Evolutionary conservation across 2,888 invertebrate genomes (phyloP), one percentile per base, ranked within the genome.

Genomic region (Nebria salina): DNA sequence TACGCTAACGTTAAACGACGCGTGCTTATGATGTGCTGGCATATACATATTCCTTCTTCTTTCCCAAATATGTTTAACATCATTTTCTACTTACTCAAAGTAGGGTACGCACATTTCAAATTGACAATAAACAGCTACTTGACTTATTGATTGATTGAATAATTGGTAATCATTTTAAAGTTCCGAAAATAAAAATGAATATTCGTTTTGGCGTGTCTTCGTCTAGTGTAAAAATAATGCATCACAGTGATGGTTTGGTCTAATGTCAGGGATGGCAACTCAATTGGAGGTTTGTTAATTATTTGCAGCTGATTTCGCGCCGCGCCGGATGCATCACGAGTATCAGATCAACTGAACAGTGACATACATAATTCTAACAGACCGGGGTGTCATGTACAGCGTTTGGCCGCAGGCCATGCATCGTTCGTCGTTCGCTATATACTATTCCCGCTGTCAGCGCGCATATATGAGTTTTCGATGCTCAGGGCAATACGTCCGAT

Each of bases 301-400:
- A 65, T 41, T 65, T 15, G 70, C 76, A 77, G 54, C 77, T 72
- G 77, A 77, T 77, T 72, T 64, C 64, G 77, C 34, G 66, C 72
- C 34, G 73, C 78, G 78, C 9, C 66, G 65, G 43, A 75, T 70
- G 79, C 42, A 54, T 54, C 54, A 41, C 68, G 79, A 79, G 68
- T 42, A 25, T 42, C 73, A 73, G 42, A 41, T 41, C 5, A 73
- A 42, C 74, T 25, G 54, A 72, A 80, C 75, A 80, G 75, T 80
- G 80, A 80, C 75, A 80, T 80, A 75, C 80, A 80, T 80, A 80
- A 75, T 80, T 75, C 43, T 54, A 79, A 75, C 77, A 65, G 79
- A 26, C 75, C 79, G 54, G 79, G 65, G 80, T 80, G 80, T 80
- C 80, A 80, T 80, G 72, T 75, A 80, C 80, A 80, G 80, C 72